Evolutionary conservation across 1,140 invertebrate genomes (phyloP).

Genomic region (Nilaparvata lugens): DNA sequence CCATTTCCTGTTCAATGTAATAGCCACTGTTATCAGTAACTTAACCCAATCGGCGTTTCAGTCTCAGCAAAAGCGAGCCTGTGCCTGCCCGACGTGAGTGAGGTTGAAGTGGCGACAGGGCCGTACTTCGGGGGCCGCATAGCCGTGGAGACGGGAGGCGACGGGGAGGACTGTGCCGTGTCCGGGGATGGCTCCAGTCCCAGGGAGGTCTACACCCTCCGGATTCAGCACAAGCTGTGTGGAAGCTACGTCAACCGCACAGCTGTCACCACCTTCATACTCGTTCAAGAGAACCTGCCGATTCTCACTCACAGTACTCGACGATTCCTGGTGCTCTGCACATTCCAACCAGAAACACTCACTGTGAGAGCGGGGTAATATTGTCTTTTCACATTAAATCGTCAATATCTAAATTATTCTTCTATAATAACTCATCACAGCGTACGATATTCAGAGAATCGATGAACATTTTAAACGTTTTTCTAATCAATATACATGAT

Average conservation of each 20-base stretch:
- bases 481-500: no score
- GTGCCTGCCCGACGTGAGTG: constrained; percentile 62
- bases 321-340: constrained; percentile 66
- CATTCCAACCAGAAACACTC: constrained; percentile 66
- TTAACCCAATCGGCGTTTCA: no score
- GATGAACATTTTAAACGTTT: no score
- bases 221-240: constrained; percentile 62
- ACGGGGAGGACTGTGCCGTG: constrained; percentile 41
- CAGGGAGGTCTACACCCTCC: constrained; percentile 56
- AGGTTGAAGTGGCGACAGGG: constrained; percentile 69
- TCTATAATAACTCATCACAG: background rate
- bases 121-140: constrained; percentile 66
- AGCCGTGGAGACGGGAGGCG: constrained; percentile 54
- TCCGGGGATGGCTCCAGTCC: constrained; percentile 44
- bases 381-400: background rate
- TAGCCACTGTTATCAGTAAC: no score
- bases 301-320: constrained; percentile 71
- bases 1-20: no score
- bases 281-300: constrained; percentile 69
- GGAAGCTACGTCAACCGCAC: constrained; percentile 61
- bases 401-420: background rate
- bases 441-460: background rate
- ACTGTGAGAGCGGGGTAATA: constrained; percentile 57
- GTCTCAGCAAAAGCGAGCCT: constrained; percentile 67
- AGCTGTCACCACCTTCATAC: constrained; percentile 64